Evolutionary conservation across 2,888 invertebrate genomes (phyloP).

Genomic region (Galerucella nymphaeae): DNA sequence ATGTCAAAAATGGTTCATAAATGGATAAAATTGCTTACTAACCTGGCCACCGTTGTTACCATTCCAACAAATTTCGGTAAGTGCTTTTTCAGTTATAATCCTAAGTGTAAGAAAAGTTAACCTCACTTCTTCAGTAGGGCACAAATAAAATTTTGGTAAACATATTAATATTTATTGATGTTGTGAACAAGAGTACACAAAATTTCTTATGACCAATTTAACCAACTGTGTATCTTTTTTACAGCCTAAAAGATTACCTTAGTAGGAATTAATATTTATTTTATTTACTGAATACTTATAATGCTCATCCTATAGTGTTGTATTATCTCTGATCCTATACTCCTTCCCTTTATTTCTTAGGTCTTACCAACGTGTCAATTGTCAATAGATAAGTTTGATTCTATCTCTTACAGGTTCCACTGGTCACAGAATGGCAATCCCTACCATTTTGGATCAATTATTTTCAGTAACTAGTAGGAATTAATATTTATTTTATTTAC

Average conservation of each 20-base stretch:
- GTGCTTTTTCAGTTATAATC: slow-evolving; percentile 35
- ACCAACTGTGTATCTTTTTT: no score
- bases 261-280: no score
- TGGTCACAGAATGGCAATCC: slow-evolving; percentile 65
- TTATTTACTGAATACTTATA: no score
- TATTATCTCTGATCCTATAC: no score
- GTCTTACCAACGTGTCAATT: background rate
- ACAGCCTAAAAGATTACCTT: no score
- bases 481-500: no score
- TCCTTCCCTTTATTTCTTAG: background rate
- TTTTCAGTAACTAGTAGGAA: slow-evolving; percentile 74
- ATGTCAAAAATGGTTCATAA: slow-evolving; percentile 72
- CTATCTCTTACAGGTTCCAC: slow-evolving; percentile 46
- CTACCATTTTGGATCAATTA: slow-evolving; percentile 72
- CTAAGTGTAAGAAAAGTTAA: slow-evolving; percentile 25
- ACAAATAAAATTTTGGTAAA: background rate
- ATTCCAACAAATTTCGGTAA: slow-evolving; percentile 69
- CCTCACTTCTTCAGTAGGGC: background rate
- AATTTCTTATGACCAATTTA: no score
- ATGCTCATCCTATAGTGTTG: no score
- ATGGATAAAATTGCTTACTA: slow-evolving; percentile 76
- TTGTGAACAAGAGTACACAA: no score
- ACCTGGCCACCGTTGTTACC: slow-evolving; percentile 76
- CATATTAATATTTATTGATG: background rate
- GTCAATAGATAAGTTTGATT: background rate